Percentiles rank a stretch among this genome's conserved stretches.
Evolutionary conservation across 2,888 invertebrate genomes (phyloP).

Genomic region (Chalcosyrphus nemorum): DNA sequence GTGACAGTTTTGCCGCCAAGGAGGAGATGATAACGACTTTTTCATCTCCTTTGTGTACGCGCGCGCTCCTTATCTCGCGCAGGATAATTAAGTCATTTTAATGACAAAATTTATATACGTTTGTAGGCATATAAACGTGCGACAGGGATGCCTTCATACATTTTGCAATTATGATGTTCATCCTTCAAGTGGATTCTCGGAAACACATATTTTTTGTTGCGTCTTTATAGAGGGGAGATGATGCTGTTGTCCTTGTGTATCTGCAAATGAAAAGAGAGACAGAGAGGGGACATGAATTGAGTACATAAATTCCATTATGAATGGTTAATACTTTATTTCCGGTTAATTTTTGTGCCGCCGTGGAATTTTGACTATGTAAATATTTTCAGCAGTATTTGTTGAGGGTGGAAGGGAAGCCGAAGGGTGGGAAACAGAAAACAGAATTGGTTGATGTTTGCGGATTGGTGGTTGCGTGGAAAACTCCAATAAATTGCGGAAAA

Average conservation of each 20-base stretch:
- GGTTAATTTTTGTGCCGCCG: constrained; percentile 66
- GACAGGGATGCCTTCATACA: constrained; percentile 52
- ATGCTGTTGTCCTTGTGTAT: not conserved
- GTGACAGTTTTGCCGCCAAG: constrained; percentile 56
- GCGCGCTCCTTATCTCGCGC: constrained; percentile 48
- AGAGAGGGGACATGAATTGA: constrained; percentile 44
- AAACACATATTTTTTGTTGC: constrained; percentile 3
- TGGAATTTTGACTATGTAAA: constrained; percentile 68
- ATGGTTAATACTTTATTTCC: constrained; percentile 72
- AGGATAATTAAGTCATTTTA: constrained; percentile 75
- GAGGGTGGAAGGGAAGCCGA: too few species aligned
- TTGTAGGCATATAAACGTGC: constrained; percentile 8
- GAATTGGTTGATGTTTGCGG: constrained; percentile 30
- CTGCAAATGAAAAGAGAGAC: constrained; percentile 52
- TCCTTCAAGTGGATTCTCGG: constrained; percentile 50
- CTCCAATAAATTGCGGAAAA: constrained; percentile 68
- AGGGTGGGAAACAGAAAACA: too few species aligned
- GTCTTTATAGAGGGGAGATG: constrained; percentile 2
- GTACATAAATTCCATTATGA: constrained; percentile 70
- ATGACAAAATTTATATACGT: constrained; percentile 40
- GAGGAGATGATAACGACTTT: constrained; percentile 55
- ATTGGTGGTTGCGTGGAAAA: constrained; percentile 43
- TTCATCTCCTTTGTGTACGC: constrained; percentile 32
- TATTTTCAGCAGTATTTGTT: constrained; percentile 56
- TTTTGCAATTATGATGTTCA: constrained; percentile 64